A percentile compares a stretch with the other conserved stretches of the same genome.
Evolutionary conservation across 2,797 vertebrate species (phyloP).

Genomic region (Synaphobranchus kaupii): DNA sequence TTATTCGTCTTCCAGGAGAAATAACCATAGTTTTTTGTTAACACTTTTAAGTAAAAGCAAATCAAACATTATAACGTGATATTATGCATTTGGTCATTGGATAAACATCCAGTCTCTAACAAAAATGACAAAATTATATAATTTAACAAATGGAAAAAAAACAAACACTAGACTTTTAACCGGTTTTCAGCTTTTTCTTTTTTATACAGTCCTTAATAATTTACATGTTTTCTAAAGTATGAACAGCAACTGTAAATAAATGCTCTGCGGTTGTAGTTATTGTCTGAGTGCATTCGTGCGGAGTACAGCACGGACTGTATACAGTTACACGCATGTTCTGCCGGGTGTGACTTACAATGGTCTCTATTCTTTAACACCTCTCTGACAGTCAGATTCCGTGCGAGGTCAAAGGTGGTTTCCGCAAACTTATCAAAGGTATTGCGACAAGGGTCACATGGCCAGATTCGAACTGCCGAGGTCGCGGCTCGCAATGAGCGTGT

Average conservation of each 20-base stretch:
- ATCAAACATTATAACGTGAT: conserved; percentile 74
- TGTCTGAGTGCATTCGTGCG: conserved; percentile 59
- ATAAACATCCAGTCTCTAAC: conserved; percentile 82
- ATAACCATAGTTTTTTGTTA: conserved; percentile 65
- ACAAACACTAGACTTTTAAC: conserved; percentile 63
- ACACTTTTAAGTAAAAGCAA: conserved; percentile 68
- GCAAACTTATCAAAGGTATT: conserved; percentile 56
- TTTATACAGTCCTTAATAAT: conserved; percentile 74
- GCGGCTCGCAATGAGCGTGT: no score
- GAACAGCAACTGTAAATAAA: conserved; percentile 43
- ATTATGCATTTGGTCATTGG: conserved; percentile 81
- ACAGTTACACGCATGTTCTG: conserved; percentile 28
- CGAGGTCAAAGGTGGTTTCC: conserved; percentile 59
- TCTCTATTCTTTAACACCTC: conserved; percentile 50
- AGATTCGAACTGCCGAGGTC: no score
- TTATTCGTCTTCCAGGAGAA: conserved; percentile 78
- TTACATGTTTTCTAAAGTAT: conserved; percentile 70
- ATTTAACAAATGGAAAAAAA: conserved; percentile 69
- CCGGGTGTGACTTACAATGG: conserved; percentile 50
- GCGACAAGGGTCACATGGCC: no score
- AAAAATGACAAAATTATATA: conserved; percentile 70
- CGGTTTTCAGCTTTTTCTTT: conserved; percentile 57
- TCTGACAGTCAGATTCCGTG: conserved; percentile 48
- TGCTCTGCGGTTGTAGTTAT: conserved; percentile 58
- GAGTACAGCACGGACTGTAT: conserved; percentile 46